Evolutionary conservation across 2,888 invertebrate genomes (phyloP).

Genomic region (Tenthredo notha): DNA sequence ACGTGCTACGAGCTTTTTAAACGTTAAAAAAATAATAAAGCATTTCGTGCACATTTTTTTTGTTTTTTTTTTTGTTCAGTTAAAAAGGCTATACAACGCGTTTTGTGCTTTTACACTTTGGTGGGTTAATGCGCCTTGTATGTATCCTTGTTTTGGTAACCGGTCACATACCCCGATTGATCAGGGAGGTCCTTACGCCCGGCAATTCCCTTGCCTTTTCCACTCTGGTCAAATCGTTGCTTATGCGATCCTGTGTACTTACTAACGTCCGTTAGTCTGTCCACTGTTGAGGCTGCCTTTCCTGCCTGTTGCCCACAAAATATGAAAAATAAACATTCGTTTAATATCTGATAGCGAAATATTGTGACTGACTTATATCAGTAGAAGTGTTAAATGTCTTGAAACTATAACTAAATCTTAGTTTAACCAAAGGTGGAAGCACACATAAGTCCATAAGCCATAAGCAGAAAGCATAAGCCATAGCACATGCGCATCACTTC

Average conservation of each 20-base stretch:
- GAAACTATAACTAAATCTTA: neutral
- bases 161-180: constrained; percentile 89
- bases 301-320: constrained; percentile 78
- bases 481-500: too few species aligned
- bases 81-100: constrained; percentile 28
- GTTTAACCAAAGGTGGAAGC: too few species aligned
- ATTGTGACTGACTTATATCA: too few species aligned
- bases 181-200: constrained; percentile 89
- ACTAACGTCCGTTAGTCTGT: constrained; percentile 90
- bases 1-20: constrained; percentile 24
- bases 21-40: constrained; percentile 33
- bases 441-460: too few species aligned
- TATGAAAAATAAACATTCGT: constrained; percentile 67
- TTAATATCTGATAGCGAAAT: neutral
- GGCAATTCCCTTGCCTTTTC: constrained; percentile 92
- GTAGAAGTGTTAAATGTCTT: neutral
- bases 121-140: constrained; percentile 78
- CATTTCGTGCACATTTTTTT: constrained; percentile 43
- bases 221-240: constrained; percentile 91
- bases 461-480: too few species aligned
- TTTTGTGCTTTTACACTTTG: constrained; percentile 2
- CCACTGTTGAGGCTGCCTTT: constrained; percentile 81
- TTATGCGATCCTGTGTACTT: constrained; percentile 94
- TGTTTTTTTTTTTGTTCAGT: too few species aligned
- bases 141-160: constrained; percentile 91